phyloP scores from a whole-genome alignment of 1,140 invertebrate species.

The Apis florea region DNA sequence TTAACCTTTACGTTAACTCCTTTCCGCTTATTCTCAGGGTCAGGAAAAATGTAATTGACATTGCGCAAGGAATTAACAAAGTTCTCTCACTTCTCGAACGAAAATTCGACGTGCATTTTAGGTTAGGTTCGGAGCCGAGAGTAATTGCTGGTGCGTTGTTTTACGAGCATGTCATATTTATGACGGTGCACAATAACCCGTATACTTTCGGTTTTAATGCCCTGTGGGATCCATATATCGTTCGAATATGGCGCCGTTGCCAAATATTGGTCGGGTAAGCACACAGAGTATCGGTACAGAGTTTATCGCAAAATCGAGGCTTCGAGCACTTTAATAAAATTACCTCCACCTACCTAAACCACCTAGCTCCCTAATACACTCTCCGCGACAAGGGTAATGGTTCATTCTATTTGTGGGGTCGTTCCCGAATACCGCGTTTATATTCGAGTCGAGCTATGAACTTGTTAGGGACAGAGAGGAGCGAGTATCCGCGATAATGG shows the following conservation, averaged over 20 bases:
- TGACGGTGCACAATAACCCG: not conserved
- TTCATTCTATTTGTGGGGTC: too few relatives aligned
- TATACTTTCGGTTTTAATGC: slow-evolving; percentile 1
- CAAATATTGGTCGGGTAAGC: slow-evolving; percentile 20
- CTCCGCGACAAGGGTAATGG: too few relatives aligned
- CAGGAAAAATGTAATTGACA: too few relatives aligned
- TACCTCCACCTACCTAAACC: not conserved
- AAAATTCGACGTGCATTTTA: not conserved
- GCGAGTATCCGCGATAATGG: too few relatives aligned
- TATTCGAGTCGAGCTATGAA: too few relatives aligned
- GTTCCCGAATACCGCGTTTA: too few relatives aligned
- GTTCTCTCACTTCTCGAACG: too few relatives aligned
- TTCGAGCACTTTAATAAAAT: slow-evolving; percentile 7
- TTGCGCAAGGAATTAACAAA: too few relatives aligned
- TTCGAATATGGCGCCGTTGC: not conserved
- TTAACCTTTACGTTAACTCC: too few relatives aligned
- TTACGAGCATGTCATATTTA: not conserved
- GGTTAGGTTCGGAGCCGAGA: not conserved
- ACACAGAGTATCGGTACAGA: not conserved
- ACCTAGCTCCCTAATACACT: not conserved
- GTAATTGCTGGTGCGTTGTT: not conserved
- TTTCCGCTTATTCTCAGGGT: too few relatives aligned
- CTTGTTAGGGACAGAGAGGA: too few relatives aligned
- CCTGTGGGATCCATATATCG: not conserved
- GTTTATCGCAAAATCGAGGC: not conserved